Base-by-base conservation (phyloP, 2,888 invertebrate genomes). In the Eulithis testata region DNA sequence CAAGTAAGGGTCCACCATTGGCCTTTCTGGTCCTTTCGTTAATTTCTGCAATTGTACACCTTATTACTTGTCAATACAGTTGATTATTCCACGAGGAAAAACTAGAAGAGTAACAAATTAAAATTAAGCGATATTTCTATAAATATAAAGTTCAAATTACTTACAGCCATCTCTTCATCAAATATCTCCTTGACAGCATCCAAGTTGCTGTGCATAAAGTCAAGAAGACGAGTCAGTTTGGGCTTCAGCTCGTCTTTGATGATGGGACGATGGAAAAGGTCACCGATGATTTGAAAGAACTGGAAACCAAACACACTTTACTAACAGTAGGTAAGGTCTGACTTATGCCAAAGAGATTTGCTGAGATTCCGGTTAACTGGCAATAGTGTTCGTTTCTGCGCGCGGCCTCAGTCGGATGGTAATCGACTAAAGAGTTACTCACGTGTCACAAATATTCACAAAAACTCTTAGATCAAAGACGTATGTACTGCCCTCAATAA, bases 271-370 rank as follows among this genome's bases (percentile, higher is more conserved):
- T 97, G 95, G 58, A 96, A 91, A 62, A 98, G 88, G 60, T 95
- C 94, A 0, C 97, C 97, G 70, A 96, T 94, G 21, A 97, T 95
- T 91, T 96, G 95, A 69, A 96, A 94, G 63, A 96, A 92, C 95
- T 96, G 87, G n/a, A 53, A 65, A 51, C 7, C 9, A 49, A 21
- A 49, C 49, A 49, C 8, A 14, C 6, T 47, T 7, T 49, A 47
- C 12, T 3, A 63, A 40, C 9, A 40, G 8, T 40, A 9, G 31
- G 5, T 5, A 5, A 31, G 31, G 31, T 31, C 6, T 31, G 31
- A 6, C 5, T 31, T 31, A 31, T 31, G 31, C 6, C 4, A 31
- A 31, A 31, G 31, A 31, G 31, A 31, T 31, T 31, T 31, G 4
- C 31, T 31, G 31, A 6, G 31, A 3, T 31, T 31, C 31, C 31